phyloP scores from a whole-genome alignment of 2,888 invertebrate genomes.

The Geophilus truncorum region DNA sequence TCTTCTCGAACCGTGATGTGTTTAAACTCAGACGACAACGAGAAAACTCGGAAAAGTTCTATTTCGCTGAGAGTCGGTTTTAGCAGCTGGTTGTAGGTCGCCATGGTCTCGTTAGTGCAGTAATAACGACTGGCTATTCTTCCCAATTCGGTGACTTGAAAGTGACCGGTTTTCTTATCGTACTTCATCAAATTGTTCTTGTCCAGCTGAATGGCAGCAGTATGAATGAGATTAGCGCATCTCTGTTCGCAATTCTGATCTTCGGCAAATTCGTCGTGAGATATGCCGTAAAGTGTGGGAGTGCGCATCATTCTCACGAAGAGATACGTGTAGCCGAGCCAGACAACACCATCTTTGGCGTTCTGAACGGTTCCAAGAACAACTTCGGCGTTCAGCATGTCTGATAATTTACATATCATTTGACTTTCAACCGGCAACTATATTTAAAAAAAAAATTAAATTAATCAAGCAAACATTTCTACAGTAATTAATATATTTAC shows the following conservation, averaged over 20 bases:
- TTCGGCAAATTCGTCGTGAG: conserved; percentile 68
- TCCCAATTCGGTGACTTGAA: conserved; percentile 88
- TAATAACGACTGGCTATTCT: conserved; percentile 98
- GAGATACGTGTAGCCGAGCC: conserved; percentile 94
- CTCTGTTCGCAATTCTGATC: conserved; percentile 83
- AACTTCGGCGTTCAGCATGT: conserved; percentile 96
- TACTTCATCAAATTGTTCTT: conserved; percentile 93
- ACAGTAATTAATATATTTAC: too few relatives aligned
- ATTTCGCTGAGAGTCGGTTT: conserved; percentile 97
- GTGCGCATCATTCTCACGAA: conserved; percentile 91
- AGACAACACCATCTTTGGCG: conserved; percentile 82
- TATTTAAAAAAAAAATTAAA: conserved; percentile 33
- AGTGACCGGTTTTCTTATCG: conserved; percentile 84
- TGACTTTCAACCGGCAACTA: conserved; percentile 93
- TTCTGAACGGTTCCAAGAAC: conserved; percentile 91
- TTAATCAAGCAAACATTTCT: too few relatives aligned
- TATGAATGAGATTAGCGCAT: conserved; percentile 90
- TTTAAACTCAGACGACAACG: conserved; percentile 92
- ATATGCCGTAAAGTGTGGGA: conserved; percentile 84
- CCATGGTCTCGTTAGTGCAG: conserved; percentile 94
- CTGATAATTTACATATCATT: conserved; percentile 83
- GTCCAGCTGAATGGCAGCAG: conserved; percentile 84
- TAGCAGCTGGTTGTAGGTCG: conserved; percentile 90
- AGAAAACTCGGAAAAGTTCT: conserved; percentile 94
- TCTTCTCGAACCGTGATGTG: conserved; percentile 90